These are phyloP conservation scores for Orthosia gracilis DNA, from an alignment of 2,888 invertebrate species.

Conservation along the genomic window DNA sequence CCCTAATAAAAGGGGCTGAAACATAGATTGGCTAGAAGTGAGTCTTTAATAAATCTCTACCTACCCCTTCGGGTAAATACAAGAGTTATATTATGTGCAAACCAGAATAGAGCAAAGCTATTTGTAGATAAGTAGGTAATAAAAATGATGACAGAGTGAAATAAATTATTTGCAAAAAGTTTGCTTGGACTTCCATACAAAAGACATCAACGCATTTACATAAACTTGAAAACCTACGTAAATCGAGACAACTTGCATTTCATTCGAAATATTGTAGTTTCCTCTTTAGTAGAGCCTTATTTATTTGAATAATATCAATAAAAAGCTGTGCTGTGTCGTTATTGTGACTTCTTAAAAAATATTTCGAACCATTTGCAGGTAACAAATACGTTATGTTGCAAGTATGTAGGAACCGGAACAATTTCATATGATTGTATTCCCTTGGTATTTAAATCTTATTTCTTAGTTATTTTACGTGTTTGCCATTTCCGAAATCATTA, in stretches of 20 bases:
- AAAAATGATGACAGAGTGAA: background rate
- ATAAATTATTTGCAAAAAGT: background rate
- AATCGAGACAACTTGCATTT: constrained; percentile 11
- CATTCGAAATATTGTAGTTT: background rate
- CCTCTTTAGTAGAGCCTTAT: constrained; percentile 7
- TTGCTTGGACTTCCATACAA: constrained; percentile 54
- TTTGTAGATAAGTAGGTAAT: background rate
- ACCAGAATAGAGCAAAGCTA: background rate
- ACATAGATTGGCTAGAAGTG: background rate
- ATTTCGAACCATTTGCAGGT: constrained; percentile 30
- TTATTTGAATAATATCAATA: constrained; percentile 34
- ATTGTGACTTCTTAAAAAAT: constrained; percentile 37
- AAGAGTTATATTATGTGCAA: background rate
- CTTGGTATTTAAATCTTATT: constrained; percentile 64
- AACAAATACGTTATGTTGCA: constrained; percentile 10
- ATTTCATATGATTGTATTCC: constrained; percentile 51
- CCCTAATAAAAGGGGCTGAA: too few species aligned
- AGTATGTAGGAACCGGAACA: constrained; percentile 61
- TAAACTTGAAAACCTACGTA: constrained; percentile 4
- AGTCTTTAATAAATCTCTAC: background rate
- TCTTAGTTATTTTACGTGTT: constrained; percentile 29
- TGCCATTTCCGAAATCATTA: constrained; percentile 21
- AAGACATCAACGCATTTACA: constrained; percentile 73
- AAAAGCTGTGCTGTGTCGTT: constrained; percentile 10
- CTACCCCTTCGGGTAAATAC: rapidly evolving